These are phyloP conservation scores for Plebejus anna DNA, from an alignment of 2,888 invertebrate species.

Conservation along the genomic window DNA sequence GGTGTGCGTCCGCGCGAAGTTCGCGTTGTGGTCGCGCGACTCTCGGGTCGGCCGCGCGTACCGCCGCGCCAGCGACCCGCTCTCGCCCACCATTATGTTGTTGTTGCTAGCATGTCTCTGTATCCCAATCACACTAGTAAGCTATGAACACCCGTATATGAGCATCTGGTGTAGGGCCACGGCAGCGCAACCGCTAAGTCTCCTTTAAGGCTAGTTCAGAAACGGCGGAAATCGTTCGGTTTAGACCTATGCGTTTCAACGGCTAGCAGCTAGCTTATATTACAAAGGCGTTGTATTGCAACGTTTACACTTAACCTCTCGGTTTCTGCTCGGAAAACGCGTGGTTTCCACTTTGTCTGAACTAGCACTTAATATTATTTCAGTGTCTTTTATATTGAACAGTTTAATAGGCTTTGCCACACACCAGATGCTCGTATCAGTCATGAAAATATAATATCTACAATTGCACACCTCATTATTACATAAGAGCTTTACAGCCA, in stretches of 20 bases:
- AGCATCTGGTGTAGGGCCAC: neutral
- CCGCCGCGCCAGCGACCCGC: conserved; percentile 73
- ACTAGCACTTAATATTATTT: neutral
- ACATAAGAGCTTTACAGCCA: conserved; percentile 29
- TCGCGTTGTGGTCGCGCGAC: conserved; percentile 64
- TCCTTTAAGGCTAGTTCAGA: neutral
- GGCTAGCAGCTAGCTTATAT: neutral
- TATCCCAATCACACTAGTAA: conserved; percentile 61
- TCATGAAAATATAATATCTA: conserved; percentile 42
- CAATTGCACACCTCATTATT: conserved; percentile 55
- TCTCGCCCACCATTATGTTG: conserved; percentile 77
- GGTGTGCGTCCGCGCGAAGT: conserved; percentile 68
- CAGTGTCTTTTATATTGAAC: neutral
- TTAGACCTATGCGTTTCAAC: no score
- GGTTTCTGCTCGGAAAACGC: no score
- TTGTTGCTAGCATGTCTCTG: conserved; percentile 82
- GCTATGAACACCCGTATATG: conserved; percentile 27
- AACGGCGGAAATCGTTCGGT: neutral
- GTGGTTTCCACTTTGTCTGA: no score
- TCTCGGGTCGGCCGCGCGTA: conserved; percentile 66
- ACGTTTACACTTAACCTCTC: no score
- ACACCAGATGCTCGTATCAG: neutral
- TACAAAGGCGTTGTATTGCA: neutral
- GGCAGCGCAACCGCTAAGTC: neutral
- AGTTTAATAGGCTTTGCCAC: neutral